Percentiles rank a stretch among this genome's conserved stretches.
Conservation (phyloP, 2,113 vertebrate species). For the Saccopteryx leptura region DNA sequence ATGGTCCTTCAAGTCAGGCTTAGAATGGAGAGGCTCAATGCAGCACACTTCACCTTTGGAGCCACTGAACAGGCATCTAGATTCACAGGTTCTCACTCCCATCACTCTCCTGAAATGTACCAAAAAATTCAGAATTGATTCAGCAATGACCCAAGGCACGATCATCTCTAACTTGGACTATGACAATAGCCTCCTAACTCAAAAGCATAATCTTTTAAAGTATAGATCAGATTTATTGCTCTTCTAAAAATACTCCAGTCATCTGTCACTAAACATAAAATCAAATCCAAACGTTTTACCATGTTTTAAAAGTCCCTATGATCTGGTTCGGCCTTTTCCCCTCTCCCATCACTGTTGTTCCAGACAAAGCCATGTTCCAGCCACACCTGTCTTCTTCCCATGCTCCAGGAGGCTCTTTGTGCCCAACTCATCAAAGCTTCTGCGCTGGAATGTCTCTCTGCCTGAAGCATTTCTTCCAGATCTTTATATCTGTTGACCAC, state of each 20-base stretch:
- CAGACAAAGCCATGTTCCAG: neutral
- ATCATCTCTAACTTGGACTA: neutral
- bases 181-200: neutral
- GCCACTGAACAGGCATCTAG: conserved; percentile 98
- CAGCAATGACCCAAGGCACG: neutral
- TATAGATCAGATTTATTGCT: neutral
- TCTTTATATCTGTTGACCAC: conserved; percentile 6
- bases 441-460: neutral
- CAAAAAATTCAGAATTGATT: neutral
- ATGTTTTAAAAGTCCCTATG: neutral
- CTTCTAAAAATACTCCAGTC: neutral
- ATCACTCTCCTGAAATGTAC: conserved; percentile 94
- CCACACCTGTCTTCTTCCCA: neutral
- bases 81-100: conserved; percentile 98
- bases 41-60: conserved; percentile 99
- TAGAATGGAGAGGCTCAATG: conserved; percentile 95
- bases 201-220: neutral
- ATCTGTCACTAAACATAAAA: neutral
- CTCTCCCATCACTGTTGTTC: neutral
- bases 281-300: neutral
- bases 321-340: neutral
- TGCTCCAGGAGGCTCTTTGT: neutral
- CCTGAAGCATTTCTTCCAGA: neutral
- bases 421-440: neutral
- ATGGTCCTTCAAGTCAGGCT: conserved; percentile 95